These are phyloP conservation scores for Trichonephila inaurata DNA, from an alignment of 1,140 invertebrate genomes.

Conservation along the genomic window DNA sequence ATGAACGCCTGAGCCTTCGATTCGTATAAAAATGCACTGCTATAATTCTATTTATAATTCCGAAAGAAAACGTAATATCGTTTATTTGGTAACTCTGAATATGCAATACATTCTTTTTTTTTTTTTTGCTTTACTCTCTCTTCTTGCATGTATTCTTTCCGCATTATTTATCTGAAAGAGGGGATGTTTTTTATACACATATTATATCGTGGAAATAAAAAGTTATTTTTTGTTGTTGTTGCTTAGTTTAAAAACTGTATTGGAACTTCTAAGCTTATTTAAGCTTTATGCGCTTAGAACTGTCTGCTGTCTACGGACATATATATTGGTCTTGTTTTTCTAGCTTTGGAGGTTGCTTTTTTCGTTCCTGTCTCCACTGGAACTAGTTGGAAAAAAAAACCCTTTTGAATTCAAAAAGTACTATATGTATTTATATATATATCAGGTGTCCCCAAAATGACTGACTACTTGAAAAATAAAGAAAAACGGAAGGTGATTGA, in stretches of 20 bases:
- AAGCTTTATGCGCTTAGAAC: neutral
- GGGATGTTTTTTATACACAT: constrained; percentile 2
- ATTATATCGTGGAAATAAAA: neutral
- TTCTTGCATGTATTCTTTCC: constrained; percentile 20
- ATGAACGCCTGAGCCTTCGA: constrained; percentile 24
- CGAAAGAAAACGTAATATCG: constrained; percentile 43
- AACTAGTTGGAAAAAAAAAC: no score
- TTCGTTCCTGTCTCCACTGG: no score
- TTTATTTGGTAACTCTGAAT: constrained; percentile 19
- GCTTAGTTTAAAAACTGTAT: neutral
- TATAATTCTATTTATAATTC: constrained; percentile 66
- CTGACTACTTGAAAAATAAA: no score
- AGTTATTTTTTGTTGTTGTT: neutral
- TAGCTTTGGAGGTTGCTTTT: no score
- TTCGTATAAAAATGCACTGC: constrained; percentile 10
- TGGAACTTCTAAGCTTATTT: constrained; percentile 23
- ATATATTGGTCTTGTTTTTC: neutral
- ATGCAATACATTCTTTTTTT: constrained; percentile 20
- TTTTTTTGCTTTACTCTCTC: constrained; percentile 1
- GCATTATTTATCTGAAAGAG: constrained; percentile 26
- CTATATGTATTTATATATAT: no score
- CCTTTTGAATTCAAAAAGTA: no score
- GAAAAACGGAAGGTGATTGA: no score
- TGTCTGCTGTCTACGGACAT: neutral
- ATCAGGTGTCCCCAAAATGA: no score